Evolutionary conservation across 2,113 vertebrate species (phyloP), one percentile per base, ranked within the genome.

Genomic region (Stegastes partitus): DNA sequence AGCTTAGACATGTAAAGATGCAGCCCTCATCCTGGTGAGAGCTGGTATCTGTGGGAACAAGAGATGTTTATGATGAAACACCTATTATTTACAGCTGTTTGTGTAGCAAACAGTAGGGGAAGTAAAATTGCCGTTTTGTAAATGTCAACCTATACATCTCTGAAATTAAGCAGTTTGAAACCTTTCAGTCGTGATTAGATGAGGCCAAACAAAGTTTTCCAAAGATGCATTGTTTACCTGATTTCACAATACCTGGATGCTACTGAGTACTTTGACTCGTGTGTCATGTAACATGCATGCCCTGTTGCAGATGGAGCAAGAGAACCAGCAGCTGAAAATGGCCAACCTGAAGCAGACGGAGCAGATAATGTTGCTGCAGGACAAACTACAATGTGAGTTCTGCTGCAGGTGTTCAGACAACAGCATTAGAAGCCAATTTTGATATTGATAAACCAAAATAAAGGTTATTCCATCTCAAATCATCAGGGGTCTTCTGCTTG

Each of bases 281-380:
- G 1, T 25, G 44, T 66, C 25, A 58, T 51, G 14, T 4, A 2
- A 0, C 16, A 6, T 42, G 6, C 80, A 5, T 74, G 3, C 21
- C 28, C 15, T 65, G 6, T 67, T 88, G 50, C 82, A 99, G 98
- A 96, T 99, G 90, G 97, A 99, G 88, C 89, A 94, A 37, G 97
- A 98, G 91, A 99, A 98, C 93, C 96, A 96, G 83, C 95, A 95
- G 73, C 85, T 99, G 87, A 98, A 96, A 92, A 89, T 82, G 79
- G 93, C 89, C 50, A 99, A 99, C 86, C 82, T 92, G 85, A 96
- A 87, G 63, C 95, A 98, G 87, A 90, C 80, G 0, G 96, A 96
- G 47, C 96, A 97, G 91, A 96, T 98, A 59, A 89, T 93, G 83
- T 53, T 92, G 55, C 95, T 99, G 85, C 96, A 95, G 81, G 95